Percentiles rank a stretch among this genome's conserved stretches.
phyloP scores from a whole-genome alignment of 2,797 vertebrate genomes.

The Eidolon dupreanum region DNA sequence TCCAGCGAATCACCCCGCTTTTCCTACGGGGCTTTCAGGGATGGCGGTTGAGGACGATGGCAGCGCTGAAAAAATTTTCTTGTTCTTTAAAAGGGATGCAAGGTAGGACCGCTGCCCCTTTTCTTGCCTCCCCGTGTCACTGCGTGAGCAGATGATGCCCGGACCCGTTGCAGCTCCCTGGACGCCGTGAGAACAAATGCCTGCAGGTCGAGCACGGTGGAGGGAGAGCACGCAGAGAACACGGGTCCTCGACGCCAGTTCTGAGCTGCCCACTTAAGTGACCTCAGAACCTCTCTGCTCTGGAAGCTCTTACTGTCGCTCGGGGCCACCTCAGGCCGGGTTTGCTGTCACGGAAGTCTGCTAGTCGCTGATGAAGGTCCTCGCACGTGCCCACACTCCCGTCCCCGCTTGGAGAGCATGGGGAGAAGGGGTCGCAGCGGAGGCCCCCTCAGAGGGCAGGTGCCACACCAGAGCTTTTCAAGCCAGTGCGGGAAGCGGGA shows the following conservation, averaged over 20 bases:
- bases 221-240: neutral
- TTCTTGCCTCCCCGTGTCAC: neutral
- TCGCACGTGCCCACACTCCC: neutral
- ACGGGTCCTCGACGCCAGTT: neutral
- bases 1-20: neutral
- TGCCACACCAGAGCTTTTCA: neutral
- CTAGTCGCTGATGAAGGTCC: neutral
- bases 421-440: neutral
- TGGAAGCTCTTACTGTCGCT: neutral
- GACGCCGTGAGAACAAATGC: neutral
- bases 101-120: neutral
- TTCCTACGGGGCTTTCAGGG: neutral
- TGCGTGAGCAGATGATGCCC: neutral
- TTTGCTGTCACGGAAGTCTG: neutral
- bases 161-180: neutral
- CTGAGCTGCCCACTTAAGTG: neutral
- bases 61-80: neutral
- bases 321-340: too few relatives aligned
- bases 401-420: neutral
- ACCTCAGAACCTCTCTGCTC: neutral
- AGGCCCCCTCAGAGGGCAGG: fast-evolving
- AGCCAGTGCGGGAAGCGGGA: too few relatives aligned
- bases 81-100: neutral
- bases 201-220: neutral
- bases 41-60: neutral